Evolutionary conservation across 37 sponge, comb jelly and placozoan genomes (phyloP), one percentile per base, ranked within the genome.

Genomic region (Mnemiopsis leidyi): DNA sequence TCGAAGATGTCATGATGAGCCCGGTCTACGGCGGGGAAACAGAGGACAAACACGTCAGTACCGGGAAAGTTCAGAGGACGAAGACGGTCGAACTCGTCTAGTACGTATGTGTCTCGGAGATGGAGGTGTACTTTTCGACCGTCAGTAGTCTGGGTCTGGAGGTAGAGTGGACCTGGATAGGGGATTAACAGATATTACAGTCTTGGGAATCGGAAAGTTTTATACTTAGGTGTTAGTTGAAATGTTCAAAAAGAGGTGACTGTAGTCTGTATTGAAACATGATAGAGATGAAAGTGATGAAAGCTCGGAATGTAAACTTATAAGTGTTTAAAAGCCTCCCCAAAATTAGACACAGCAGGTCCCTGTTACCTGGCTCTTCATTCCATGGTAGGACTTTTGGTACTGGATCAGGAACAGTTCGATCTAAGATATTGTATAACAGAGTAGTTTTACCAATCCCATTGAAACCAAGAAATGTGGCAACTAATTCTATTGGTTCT

Each of bases 61-160:
- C n/a, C 26, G 0, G 90, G 90, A 21, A 36, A 85, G 36, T n/a
- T 40, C 61, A 85, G 90, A 39, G 90, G 90, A 24, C 90, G 39
- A 23, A 85, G 25, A 25, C 90, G 38, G 90, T 48, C 61, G 61
- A 18, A 48, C 61, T 48, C 61, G 61, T 48, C 61, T 13, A 48
- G 13, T 13, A 48, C 61, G 13, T 13, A 48, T 13, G 61, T 48
- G 61, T 48, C 61, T 13, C 61, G 61, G 9, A 48, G 9, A 13
- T 48, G 61, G 13, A 48, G 61, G 61, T 48, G 61, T 48, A 48
- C 61, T 48, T 48, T 13, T 18, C 61, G 61, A 13, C 61, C 61
- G 61, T 48, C 61, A 5, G 5, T 13, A 5, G 61, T 48, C 5
- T 13, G 61, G 61, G 61, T 48, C 9, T 5, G 5, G 9, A 48